A percentile compares a stretch with the other conserved stretches of the same genome.
Conservation (phyloP, 1,140 invertebrate species). For the Drosophila navojoa region DNA sequence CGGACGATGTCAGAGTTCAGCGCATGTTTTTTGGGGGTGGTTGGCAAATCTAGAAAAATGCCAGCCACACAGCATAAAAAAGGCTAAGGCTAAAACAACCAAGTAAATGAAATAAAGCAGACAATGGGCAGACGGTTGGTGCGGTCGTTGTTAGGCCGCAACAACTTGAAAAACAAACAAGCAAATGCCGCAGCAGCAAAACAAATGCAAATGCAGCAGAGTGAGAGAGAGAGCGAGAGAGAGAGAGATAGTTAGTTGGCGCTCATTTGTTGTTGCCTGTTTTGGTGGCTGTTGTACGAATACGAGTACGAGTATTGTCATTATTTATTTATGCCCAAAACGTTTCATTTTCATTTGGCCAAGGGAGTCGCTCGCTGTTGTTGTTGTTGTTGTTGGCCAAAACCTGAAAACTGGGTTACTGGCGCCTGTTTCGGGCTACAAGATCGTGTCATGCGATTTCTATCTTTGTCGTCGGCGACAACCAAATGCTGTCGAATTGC, state of each 20-base stretch:
- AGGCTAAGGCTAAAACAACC: conserved; percentile 15
- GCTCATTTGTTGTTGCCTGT: conserved; percentile 78
- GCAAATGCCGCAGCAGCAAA: conserved; percentile 64
- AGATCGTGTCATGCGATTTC: conserved; percentile 82
- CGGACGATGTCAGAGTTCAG: conserved; percentile 73
- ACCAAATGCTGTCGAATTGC: conserved; percentile 51
- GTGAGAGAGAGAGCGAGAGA: conserved; percentile 11
- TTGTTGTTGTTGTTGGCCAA: conserved; percentile 41
- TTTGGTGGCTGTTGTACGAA: conserved; percentile 55
- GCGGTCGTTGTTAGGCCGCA: conserved; percentile 63
- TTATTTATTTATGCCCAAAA: conserved; percentile 81
- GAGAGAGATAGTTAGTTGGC: conserved; percentile 27
- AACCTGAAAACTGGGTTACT: conserved; percentile 81
- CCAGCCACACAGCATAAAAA: conserved; percentile 40
- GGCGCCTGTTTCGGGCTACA: conserved; percentile 81
- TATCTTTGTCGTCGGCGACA: conserved; percentile 72
- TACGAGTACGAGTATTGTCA: conserved; percentile 58
- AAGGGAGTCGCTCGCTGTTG: conserved; percentile 61
- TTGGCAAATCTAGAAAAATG: conserved; percentile 79
- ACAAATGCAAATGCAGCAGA: conserved; percentile 58
- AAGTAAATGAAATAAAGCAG: conserved; percentile 21
- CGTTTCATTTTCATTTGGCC: conserved; percentile 79
- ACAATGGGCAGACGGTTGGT: conserved; percentile 78
- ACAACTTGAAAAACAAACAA: conserved; percentile 75
- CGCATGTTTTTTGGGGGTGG: conserved; percentile 69